phyloP scores from a whole-genome alignment of 2,113 vertebrate species.

The Climacteris rufus region DNA sequence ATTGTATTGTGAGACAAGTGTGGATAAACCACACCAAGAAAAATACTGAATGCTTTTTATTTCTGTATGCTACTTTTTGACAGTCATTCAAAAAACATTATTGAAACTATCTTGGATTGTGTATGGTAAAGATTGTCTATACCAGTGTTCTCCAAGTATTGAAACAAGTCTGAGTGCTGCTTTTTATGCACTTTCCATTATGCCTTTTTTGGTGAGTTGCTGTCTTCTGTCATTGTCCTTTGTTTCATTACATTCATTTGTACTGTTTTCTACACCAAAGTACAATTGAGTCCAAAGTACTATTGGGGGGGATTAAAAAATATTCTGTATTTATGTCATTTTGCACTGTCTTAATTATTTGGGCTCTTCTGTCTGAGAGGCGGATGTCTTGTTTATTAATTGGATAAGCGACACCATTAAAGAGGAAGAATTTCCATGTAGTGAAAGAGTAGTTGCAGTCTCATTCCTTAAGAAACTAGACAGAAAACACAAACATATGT shows the following conservation, averaged over 20 bases:
- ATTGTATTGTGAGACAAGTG: neutral
- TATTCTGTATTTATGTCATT: neutral
- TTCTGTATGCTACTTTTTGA: neutral
- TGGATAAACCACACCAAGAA: neutral
- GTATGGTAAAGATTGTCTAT: neutral
- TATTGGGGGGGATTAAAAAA: neutral
- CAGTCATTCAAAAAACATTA: neutral
- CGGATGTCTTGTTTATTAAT: neutral
- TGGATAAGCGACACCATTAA: neutral
- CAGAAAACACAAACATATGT: neutral
- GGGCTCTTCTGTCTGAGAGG: neutral
- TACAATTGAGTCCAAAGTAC: neutral
- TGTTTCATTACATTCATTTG: neutral
- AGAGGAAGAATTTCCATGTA: neutral
- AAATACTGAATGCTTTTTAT: neutral
- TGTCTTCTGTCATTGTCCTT: neutral
- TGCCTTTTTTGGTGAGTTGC: neutral
- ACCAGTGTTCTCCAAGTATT: neutral
- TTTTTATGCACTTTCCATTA: neutral
- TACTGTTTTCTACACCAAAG: neutral
- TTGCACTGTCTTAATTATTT: neutral
- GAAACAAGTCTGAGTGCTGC: neutral
- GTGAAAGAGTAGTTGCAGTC: neutral
- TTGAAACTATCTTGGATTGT: neutral
- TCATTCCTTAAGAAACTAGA: neutral